Conservation (phyloP, 2,797 vertebrate species). For the Sebastes taczanowskii region DNA sequence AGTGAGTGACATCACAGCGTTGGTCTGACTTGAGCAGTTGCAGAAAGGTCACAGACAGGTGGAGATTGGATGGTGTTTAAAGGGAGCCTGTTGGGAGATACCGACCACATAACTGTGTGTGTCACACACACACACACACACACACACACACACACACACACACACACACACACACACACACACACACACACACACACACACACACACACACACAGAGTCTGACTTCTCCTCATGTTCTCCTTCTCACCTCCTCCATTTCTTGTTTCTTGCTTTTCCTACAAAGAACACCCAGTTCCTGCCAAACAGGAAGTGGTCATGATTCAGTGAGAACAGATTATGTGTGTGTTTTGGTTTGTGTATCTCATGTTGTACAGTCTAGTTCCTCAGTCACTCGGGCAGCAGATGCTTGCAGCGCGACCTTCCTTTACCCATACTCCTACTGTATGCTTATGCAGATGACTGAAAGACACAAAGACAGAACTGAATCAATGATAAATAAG, state of each 20-base stretch:
- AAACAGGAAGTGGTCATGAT: slow-evolving; percentile 57
- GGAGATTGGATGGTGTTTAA: slow-evolving; percentile 15
- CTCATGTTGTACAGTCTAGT: neutral
- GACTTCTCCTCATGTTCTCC: slow-evolving; percentile 36
- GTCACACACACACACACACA: slow-evolving; percentile 6
- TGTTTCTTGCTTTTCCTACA: slow-evolving; percentile 28
- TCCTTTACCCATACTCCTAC: neutral
- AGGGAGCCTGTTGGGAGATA: slow-evolving; percentile 19
- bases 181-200: neutral
- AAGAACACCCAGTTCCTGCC: slow-evolving; percentile 54
- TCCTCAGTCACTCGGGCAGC: neutral
- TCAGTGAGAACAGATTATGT: slow-evolving; percentile 43
- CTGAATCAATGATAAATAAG: slow-evolving; percentile 6
- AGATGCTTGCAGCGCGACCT: neutral
- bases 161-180: neutral
- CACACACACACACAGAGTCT: slow-evolving; percentile 12
- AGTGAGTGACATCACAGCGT: slow-evolving; percentile 43
- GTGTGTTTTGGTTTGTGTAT: slow-evolving; percentile 9
- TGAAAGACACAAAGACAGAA: neutral
- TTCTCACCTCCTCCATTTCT: slow-evolving; percentile 54
- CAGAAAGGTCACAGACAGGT: slow-evolving; percentile 41
- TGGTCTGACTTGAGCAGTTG: slow-evolving; percentile 17
- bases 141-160: slow-evolving; percentile 9
- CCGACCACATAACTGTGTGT: slow-evolving; percentile 3
- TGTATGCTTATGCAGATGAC: neutral